A percentile compares a stretch with the other conserved stretches of the same genome.
Conservation (phyloP, 2,797 vertebrate genomes). For the Gymnocypris eckloni region DNA sequence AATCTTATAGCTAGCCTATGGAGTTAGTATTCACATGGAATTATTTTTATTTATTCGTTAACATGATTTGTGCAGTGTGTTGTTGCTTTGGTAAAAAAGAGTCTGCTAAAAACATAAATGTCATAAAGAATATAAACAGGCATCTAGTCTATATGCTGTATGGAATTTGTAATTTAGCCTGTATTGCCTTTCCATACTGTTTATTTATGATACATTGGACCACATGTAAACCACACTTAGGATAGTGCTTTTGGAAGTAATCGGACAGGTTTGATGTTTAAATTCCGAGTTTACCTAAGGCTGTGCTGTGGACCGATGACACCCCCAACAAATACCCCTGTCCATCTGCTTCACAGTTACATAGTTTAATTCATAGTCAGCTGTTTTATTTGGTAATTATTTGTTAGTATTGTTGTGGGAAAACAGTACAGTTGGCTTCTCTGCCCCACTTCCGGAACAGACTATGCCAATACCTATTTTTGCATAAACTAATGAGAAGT, state of each 20-base stretch:
- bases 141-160: neutral
- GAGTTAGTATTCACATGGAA: neutral
- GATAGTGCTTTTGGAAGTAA: neutral
- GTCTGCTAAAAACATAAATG: neutral
- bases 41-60: neutral
- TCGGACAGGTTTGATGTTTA: neutral
- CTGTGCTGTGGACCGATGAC: neutral
- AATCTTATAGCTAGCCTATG: neutral
- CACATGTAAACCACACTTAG: neutral
- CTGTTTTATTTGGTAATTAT: neutral
- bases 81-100: neutral
- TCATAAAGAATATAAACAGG: neutral
- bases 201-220: neutral
- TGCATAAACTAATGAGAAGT: neutral
- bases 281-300: neutral
- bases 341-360: neutral
- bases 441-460: neutral
- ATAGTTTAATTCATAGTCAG: neutral
- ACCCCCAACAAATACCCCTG: neutral
- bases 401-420: neutral
- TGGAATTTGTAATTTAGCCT: neutral
- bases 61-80: neutral
- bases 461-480: neutral
- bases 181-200: neutral
- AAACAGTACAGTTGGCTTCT: no score